phyloP scores from a whole-genome alignment of 2,113 vertebrate species.

The Thunnus maccoyii region DNA sequence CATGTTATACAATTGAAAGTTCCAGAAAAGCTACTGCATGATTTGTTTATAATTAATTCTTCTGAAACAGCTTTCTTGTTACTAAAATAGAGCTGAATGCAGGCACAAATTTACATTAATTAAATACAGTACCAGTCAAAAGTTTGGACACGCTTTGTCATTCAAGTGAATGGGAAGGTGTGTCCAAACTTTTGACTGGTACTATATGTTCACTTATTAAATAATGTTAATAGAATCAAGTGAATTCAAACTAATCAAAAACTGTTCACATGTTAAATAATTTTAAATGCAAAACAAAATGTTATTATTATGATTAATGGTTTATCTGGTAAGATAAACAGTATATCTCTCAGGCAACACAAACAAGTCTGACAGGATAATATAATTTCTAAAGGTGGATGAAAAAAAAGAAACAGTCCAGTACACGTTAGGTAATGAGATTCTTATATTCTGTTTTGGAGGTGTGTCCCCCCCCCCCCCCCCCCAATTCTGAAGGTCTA shows the following conservation, averaged over 20 bases:
- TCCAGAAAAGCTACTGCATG: too few species aligned
- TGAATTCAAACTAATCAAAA: neutral
- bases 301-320: neutral
- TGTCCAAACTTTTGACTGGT: too few species aligned
- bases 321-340: neutral
- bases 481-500: conserved; percentile 51
- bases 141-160: too few species aligned
- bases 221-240: neutral
- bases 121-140: too few species aligned
- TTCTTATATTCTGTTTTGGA: neutral
- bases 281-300: neutral
- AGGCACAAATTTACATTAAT: too few species aligned
- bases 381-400: neutral
- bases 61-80: too few species aligned
- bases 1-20: too few species aligned
- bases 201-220: too few species aligned
- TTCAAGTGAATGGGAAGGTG: too few species aligned
- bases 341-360: neutral
- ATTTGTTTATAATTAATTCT: too few species aligned
- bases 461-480: too few species aligned
- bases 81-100: too few species aligned
- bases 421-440: neutral
- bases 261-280: neutral
- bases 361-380: neutral
- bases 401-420: neutral